These are phyloP conservation scores for Leptura quadrifasciata DNA, from an alignment of 2,888 invertebrate species.

Conservation along the genomic window DNA sequence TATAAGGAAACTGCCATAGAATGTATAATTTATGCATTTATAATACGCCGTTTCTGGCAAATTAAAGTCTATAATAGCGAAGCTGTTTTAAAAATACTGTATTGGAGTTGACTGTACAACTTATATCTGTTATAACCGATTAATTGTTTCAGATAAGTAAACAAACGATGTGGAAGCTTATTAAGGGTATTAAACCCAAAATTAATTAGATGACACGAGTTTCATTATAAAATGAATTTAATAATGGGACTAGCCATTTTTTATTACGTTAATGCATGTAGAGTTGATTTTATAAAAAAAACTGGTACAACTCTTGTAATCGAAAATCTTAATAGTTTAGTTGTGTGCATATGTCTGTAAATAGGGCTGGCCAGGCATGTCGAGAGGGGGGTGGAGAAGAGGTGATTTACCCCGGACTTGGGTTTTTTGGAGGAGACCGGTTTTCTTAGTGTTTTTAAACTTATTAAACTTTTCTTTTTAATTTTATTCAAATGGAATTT, in stretches of 20 bases:
- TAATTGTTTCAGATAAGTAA: slow-evolving; percentile 33
- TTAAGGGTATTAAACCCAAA: not conserved
- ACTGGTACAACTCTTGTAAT: too few species aligned
- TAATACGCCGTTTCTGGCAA: slow-evolving; percentile 32
- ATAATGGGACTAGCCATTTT: not conserved
- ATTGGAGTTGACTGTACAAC: slow-evolving; percentile 13
- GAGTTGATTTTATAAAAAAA: too few species aligned
- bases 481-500: too few species aligned
- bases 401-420: too few species aligned
- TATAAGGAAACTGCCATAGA: slow-evolving; percentile 17
- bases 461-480: too few species aligned
- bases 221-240: not conserved
- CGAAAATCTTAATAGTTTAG: too few species aligned
- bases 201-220: not conserved
- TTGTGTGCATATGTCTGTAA: too few species aligned
- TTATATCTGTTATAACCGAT: slow-evolving; percentile 16
- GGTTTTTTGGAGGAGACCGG: too few species aligned
- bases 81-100: not conserved
- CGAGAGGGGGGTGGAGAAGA: too few species aligned
- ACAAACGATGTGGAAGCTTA: not conserved
- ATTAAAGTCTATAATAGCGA: slow-evolving; percentile 27
- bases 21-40: slow-evolving; percentile 36
- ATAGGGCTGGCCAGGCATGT: too few species aligned
- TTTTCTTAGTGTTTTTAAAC: too few species aligned
- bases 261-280: too few species aligned